Percentiles rank a stretch among this genome's conserved stretches.
Conservation (phyloP, 2,797 vertebrate genomes). For the Myotis myotis region DNA sequence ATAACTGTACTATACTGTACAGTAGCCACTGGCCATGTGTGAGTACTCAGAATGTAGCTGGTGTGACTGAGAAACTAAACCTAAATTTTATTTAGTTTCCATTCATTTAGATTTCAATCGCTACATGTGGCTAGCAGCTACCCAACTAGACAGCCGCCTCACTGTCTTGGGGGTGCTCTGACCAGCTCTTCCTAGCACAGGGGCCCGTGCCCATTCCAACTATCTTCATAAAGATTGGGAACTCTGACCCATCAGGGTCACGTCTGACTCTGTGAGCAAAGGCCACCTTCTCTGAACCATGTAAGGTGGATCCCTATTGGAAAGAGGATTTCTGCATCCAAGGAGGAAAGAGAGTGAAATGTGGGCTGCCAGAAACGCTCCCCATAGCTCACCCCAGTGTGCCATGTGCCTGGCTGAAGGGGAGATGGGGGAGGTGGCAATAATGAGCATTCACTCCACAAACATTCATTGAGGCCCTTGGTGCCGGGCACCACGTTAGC, state of each 20-base stretch:
- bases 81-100: not conserved
- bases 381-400: fast-evolving
- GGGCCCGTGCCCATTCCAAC: not conserved
- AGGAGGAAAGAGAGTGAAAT: not conserved
- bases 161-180: not conserved
- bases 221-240: not conserved
- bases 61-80: not conserved
- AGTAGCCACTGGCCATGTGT: not conserved
- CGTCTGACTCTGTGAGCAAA: not conserved
- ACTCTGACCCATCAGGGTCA: not conserved
- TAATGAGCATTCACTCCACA: fast-evolving
- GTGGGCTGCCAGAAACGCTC: not conserved
- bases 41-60: not conserved
- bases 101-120: not conserved
- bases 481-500: fast-evolving
- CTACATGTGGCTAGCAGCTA: not conserved
- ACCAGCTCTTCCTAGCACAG: not conserved
- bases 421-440: fast-evolving
- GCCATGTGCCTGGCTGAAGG: no score
- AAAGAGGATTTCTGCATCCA: not conserved
- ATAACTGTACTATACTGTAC: not conserved
- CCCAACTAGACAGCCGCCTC: fast-evolving
- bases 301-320: not conserved
- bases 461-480: no score
- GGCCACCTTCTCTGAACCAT: not conserved